phyloP scores from a whole-genome alignment of 2,888 invertebrate species.

The Omphaloscelis lunosa region DNA sequence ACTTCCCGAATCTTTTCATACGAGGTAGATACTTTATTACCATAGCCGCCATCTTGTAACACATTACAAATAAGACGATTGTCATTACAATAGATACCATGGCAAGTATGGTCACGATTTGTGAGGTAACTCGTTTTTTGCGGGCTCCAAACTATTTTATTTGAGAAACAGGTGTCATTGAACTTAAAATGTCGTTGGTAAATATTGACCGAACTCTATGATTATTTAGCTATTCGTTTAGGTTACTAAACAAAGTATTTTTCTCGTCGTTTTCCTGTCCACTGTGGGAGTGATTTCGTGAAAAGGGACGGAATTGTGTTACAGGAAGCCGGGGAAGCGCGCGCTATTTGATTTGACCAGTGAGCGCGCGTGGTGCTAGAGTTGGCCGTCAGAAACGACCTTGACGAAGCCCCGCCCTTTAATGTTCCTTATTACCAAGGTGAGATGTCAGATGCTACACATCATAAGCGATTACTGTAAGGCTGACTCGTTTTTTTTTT shows the following conservation, averaged over 20 bases:
- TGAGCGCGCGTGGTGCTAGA: no score
- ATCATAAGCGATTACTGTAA: no score
- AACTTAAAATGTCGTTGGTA: constrained; percentile 53
- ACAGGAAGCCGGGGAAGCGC: no score
- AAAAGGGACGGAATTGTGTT: no score
- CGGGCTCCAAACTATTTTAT: constrained; percentile 26
- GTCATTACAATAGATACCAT: constrained; percentile 40
- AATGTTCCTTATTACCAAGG: no score
- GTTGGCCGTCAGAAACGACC: no score
- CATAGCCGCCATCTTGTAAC: constrained; percentile 32
- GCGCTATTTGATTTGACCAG: no score
- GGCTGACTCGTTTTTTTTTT: no score
- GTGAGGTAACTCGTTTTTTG: constrained; percentile 24
- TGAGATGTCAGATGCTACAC: no score
- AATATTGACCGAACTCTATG: constrained; percentile 24
- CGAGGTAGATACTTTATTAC: not conserved
- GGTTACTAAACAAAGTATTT: not conserved
- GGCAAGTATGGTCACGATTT: constrained; percentile 48
- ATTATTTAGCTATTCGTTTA: constrained; percentile 13
- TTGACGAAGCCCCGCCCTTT: no score
- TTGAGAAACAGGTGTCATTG: constrained; percentile 48
- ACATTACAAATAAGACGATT: constrained; percentile 40
- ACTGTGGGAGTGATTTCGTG: no score
- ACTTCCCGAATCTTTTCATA: constrained; percentile 48
- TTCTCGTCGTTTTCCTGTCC: no score